Evolutionary conservation across 2,113 vertebrate genomes (phyloP).

Genomic region (Mirza zaza): DNA sequence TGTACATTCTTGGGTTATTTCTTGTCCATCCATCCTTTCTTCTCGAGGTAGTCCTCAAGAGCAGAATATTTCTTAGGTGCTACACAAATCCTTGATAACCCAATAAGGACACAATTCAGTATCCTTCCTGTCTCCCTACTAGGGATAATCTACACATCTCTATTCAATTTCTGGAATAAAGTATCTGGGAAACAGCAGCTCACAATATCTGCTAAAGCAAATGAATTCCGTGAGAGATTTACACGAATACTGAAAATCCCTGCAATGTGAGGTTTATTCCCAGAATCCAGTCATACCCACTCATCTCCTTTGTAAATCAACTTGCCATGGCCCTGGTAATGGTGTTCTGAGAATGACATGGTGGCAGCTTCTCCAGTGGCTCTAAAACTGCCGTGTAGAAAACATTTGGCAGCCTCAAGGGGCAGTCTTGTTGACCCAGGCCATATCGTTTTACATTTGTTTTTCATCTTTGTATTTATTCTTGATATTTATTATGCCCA

Average conservation of each 20-base stretch:
- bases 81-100: neutral
- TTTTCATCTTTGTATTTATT: neutral
- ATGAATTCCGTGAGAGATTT: neutral
- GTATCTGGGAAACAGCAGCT: neutral
- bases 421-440: neutral
- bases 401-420: neutral
- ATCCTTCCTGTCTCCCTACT: neutral
- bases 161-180: neutral
- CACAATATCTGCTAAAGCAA: neutral
- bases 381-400: neutral
- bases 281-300: neutral
- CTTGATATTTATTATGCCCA: neutral
- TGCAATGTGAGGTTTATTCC: neutral
- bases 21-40: neutral
- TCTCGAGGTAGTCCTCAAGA: neutral
- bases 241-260: neutral
- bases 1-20: neutral
- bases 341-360: neutral
- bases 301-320: fast-evolving
- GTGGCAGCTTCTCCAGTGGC: neutral
- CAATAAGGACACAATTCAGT: neutral
- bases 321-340: fast-evolving
- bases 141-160: neutral
- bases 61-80: neutral
- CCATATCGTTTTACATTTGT: neutral